Evolutionary conservation across 2,888 invertebrate genomes (phyloP).

Genomic region (Uropetala carovei): DNA sequence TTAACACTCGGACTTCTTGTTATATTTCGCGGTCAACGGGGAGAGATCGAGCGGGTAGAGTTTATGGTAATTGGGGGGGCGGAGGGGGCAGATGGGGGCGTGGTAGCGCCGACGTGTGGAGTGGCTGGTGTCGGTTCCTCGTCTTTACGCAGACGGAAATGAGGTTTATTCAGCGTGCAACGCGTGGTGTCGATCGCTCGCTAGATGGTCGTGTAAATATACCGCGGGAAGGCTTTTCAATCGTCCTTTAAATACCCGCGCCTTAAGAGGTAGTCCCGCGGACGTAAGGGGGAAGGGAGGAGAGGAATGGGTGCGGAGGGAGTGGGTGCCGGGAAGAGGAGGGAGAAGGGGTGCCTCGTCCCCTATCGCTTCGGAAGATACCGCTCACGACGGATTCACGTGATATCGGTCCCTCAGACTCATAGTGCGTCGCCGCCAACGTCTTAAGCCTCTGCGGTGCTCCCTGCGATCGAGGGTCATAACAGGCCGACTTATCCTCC

Average conservation of each 20-base stretch:
- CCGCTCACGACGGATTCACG: conserved; percentile 9
- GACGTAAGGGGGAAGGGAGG: background rate
- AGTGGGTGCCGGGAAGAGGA: background rate
- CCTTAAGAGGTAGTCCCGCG: too few relatives aligned
- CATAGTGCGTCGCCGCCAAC: background rate
- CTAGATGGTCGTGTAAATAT: background rate
- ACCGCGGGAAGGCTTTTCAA: conserved; percentile 21
- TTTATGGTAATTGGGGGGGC: too few relatives aligned
- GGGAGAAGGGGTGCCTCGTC: too few relatives aligned
- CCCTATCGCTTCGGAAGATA: conserved; percentile 9
- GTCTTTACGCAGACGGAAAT: background rate
- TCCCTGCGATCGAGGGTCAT: background rate
- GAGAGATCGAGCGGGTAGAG: background rate
- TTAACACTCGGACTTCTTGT: background rate
- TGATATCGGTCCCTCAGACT: background rate
- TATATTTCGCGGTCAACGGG: background rate
- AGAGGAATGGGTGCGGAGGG: background rate
- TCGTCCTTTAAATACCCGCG: background rate
- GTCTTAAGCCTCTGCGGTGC: background rate
- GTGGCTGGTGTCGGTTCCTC: background rate
- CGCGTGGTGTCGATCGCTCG: background rate
- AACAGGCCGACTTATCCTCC: background rate
- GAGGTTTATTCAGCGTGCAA: background rate
- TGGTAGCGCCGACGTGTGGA: background rate
- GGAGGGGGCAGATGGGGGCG: too few relatives aligned